Percentiles rank a stretch among this genome's conserved stretches.
phyloP scores from a whole-genome alignment of 2,113 vertebrate species.

The Callopanchax toddi region DNA sequence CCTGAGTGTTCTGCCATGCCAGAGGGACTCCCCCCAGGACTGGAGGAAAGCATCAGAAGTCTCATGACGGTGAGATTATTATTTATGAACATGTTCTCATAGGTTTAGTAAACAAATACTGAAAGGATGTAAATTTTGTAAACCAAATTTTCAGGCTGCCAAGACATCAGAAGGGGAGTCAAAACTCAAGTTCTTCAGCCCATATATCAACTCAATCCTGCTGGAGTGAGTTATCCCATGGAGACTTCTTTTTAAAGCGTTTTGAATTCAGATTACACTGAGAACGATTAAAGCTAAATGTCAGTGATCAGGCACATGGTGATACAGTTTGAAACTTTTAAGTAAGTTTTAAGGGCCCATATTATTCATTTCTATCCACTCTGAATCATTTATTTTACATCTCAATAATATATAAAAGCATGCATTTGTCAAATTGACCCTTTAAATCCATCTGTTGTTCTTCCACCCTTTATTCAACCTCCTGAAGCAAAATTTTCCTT shows the following conservation, averaged over 20 bases:
- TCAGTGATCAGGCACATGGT: too few relatives aligned
- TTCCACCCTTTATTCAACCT: too few relatives aligned
- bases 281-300: too few relatives aligned
- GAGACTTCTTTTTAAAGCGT: too few relatives aligned
- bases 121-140: background rate
- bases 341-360: too few relatives aligned
- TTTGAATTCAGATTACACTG: background rate
- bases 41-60: conserved; percentile 85
- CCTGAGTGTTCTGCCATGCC: conserved; percentile 69
- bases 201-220: conserved; percentile 89
- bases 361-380: too few relatives aligned
- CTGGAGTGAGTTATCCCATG: conserved; percentile 87
- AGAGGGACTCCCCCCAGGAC: conserved; percentile 82
- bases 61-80: conserved; percentile 80
- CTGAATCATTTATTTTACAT: too few relatives aligned
- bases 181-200: conserved; percentile 90
- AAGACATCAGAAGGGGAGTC: conserved; percentile 87
- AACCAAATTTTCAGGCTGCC: conserved; percentile 79
- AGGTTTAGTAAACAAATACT: background rate
- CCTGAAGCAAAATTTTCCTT: too few relatives aligned
- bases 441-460: too few relatives aligned
- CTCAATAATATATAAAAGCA: too few relatives aligned
- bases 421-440: too few relatives aligned
- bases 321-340: too few relatives aligned
- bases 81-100: background rate